These are phyloP conservation scores for Celastrina argiolus DNA, from an alignment of 2,888 invertebrate species.

Conservation along the genomic window DNA sequence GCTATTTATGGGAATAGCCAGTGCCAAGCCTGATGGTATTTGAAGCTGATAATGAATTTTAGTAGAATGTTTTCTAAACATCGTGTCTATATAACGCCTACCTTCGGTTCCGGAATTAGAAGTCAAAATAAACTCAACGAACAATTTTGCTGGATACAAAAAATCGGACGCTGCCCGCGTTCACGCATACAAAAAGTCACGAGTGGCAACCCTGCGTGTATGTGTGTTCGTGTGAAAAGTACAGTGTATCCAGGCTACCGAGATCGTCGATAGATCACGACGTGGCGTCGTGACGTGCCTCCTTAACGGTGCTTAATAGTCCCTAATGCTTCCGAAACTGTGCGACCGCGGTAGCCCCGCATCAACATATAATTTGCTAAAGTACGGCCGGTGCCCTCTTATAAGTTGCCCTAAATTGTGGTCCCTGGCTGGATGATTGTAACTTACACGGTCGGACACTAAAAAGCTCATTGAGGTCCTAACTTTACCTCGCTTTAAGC, in stretches of 20 bases:
- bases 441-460: no score
- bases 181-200: not conserved
- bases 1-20: no score
- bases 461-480: no score
- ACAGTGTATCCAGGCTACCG: conserved; percentile 60
- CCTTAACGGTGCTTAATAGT: conserved; percentile 77
- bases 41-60: no score
- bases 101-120: no score
- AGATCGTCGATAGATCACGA: conserved; percentile 73
- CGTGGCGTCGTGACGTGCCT: conserved; percentile 72
- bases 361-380: conserved; percentile 69
- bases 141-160: not conserved
- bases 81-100: no score
- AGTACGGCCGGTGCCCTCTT: conserved; percentile 34
- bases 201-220: not conserved
- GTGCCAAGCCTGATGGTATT: no score
- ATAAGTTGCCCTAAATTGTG: conserved; percentile 21
- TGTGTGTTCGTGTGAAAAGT: conserved; percentile 62
- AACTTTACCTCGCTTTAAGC: no score
- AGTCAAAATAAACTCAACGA: not conserved
- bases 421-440: no score
- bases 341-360: conserved; percentile 77
- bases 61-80: no score
- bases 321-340: conserved; percentile 78
- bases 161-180: no score